These are phyloP conservation scores for Doryteuthis pealeii DNA, from an alignment of 1,140 invertebrate genomes.

Conservation along the genomic window DNA sequence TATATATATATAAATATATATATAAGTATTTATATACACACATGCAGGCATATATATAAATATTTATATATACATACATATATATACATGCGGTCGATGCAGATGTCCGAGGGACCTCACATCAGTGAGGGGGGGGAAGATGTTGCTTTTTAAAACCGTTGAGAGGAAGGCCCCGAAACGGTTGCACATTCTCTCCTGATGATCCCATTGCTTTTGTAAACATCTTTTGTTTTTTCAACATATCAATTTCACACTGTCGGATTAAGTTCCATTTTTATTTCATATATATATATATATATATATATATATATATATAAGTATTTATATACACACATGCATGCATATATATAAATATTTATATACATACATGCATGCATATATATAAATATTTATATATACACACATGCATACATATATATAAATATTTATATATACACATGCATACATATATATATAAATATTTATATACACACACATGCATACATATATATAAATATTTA, in stretches of 20 bases:
- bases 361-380: background rate
- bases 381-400: background rate
- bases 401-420: background rate
- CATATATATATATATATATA: constrained; percentile 4
- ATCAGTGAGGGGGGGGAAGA: too few relatives aligned
- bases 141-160: too few relatives aligned
- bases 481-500: background rate
- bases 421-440: background rate
- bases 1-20: background rate
- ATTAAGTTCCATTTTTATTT: too few relatives aligned
- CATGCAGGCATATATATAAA: background rate
- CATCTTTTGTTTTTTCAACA: too few relatives aligned
- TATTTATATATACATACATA: background rate
- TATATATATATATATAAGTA: constrained; percentile 1
- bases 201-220: background rate
- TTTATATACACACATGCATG: background rate
- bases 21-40: background rate
- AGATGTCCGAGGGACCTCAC: too few relatives aligned
- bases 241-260: too few relatives aligned
- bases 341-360: background rate
- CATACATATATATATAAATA: background rate
- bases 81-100: constrained; percentile 1
- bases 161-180: too few relatives aligned
- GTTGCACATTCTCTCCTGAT: background rate
- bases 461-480: background rate